These are phyloP conservation scores for Hyperoodon ampullatus DNA, from an alignment of 2,113 vertebrate genomes.

Conservation along the genomic window DNA sequence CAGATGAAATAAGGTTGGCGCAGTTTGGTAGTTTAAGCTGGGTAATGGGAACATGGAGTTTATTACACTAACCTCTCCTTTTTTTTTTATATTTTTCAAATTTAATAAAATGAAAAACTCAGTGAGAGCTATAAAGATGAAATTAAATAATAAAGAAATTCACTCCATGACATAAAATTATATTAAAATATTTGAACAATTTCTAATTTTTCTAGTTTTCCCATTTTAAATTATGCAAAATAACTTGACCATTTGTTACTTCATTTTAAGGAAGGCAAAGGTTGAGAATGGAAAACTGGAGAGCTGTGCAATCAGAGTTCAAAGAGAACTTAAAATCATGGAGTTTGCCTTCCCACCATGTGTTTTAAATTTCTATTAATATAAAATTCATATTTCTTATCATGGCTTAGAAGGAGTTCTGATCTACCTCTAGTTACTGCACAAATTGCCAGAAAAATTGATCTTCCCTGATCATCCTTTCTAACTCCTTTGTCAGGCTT, in stretches of 20 bases:
- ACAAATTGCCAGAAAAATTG: background rate
- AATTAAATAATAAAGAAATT: background rate
- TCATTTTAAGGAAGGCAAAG: background rate
- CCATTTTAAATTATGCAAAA: background rate
- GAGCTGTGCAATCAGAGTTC: background rate
- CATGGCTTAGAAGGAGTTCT: background rate
- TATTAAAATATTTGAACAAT: background rate
- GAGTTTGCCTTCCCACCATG: accelerated
- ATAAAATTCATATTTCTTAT: background rate
- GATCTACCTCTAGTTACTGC: accelerated
- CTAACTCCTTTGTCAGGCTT: background rate
- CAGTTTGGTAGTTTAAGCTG: background rate
- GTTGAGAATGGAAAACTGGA: background rate
- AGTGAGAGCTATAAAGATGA: background rate
- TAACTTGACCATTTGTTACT: background rate
- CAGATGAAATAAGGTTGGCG: background rate
- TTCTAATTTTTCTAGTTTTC: background rate
- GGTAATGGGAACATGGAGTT: background rate
- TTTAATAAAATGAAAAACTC: background rate
- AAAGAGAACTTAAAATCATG: background rate
- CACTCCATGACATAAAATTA: background rate
- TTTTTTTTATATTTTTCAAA: background rate
- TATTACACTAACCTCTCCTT: background rate
- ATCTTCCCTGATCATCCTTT: background rate
- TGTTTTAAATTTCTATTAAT: background rate